Evolutionary conservation across 35 echinoderm and acorn worm species (phyloP).

Genomic region (Holothuria glaberrima): DNA sequence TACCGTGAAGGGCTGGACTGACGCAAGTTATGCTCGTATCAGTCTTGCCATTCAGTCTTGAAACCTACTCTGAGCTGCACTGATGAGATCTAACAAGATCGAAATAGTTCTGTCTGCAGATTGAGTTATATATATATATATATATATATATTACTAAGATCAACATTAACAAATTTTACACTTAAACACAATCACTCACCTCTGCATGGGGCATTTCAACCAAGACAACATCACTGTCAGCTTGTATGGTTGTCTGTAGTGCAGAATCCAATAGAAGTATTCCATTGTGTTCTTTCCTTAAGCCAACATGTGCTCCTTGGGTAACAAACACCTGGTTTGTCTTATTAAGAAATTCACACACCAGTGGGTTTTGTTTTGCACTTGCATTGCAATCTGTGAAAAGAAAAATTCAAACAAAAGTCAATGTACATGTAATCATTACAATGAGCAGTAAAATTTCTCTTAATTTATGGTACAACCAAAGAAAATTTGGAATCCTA

Average conservation of each 20-base stretch:
- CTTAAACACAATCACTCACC: slow-evolving; percentile 57
- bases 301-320: slow-evolving; percentile 74
- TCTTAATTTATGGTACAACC: too few relatives aligned
- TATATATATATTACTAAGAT: too few relatives aligned
- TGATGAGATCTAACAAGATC: too few relatives aligned
- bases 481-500: too few relatives aligned
- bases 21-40: too few relatives aligned
- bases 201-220: slow-evolving; percentile 96
- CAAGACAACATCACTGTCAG: slow-evolving; percentile 68
- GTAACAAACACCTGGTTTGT: slow-evolving; percentile 86
- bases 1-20: too few relatives aligned
- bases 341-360: slow-evolving; percentile 85
- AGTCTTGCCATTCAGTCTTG: too few relatives aligned
- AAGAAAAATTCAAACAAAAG: neutral
- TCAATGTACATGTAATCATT: neutral
- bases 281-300: slow-evolving; percentile 91
- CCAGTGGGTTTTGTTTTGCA: slow-evolving; percentile 22
- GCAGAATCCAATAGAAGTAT: slow-evolving; percentile 96
- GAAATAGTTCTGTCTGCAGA: too few relatives aligned
- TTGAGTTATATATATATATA: too few relatives aligned
- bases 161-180: too few relatives aligned
- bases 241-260: slow-evolving; percentile 84
- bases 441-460: neutral
- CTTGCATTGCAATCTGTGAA: slow-evolving; percentile 14
- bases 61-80: too few relatives aligned